A percentile compares a stretch with the other conserved stretches of the same genome.
These are phyloP conservation scores for Solea solea DNA, from an alignment of 2,113 vertebrate species.

Conservation along the genomic window DNA sequence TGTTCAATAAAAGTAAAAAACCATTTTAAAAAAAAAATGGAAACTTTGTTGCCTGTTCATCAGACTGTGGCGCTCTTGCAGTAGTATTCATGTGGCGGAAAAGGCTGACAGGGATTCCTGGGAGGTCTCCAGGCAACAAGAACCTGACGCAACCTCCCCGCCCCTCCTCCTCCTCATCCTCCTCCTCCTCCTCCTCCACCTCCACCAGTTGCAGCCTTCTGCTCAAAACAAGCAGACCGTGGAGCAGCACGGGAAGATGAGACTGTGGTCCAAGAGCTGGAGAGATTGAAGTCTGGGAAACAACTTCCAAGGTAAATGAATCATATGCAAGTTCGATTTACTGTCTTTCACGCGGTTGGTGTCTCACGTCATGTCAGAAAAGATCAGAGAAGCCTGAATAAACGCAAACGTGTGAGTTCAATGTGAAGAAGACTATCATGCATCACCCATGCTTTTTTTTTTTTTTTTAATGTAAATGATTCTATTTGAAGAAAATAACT, in stretches of 20 bases:
- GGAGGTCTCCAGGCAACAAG: conserved; percentile 76
- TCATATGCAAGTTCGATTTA: background rate
- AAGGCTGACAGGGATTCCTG: conserved; percentile 61
- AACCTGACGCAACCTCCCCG: conserved; percentile 65
- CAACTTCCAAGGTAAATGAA: background rate
- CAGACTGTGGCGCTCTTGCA: conserved; percentile 35
- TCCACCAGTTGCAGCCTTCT: conserved; percentile 23
- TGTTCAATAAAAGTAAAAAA: conserved; percentile 24
- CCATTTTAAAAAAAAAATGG: background rate
- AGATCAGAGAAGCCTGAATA: no score
- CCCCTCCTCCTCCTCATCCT: conserved; percentile 63
- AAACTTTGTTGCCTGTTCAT: background rate
- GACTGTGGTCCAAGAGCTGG: background rate
- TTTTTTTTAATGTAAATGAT: no score
- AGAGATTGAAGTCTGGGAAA: background rate
- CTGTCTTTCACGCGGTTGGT: no score
- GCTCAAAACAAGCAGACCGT: conserved; percentile 50
- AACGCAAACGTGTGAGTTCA: no score
- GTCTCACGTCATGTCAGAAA: no score
- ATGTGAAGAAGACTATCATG: no score
- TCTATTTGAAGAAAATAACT: no score
- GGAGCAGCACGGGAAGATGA: background rate
- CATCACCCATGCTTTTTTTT: no score
- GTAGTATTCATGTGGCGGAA: conserved; percentile 26
- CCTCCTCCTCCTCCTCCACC: conserved; percentile 58